phyloP scores from a whole-genome alignment of 2,113 vertebrate genomes.

The Columbina picui region DNA sequence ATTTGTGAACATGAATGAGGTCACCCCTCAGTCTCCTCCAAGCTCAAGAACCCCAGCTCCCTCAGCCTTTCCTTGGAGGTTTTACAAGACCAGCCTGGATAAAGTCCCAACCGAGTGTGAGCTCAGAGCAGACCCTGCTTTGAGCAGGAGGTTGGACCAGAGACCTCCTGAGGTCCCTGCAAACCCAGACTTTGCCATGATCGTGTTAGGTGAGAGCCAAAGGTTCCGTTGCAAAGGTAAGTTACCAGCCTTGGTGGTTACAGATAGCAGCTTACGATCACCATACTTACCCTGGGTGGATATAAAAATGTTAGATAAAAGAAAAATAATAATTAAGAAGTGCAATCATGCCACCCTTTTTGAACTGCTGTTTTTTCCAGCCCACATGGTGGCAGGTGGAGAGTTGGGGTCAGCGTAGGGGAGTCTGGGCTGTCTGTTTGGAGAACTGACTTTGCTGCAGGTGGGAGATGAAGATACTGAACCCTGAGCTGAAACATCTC shows the following conservation, averaged over 20 bases:
- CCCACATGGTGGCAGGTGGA: rapidly evolving
- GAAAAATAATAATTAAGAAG: background rate
- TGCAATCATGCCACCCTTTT: background rate
- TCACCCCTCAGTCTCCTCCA: no score
- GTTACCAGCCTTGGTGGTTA: background rate
- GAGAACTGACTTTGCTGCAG: background rate
- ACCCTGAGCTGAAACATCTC: background rate
- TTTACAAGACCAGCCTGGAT: background rate
- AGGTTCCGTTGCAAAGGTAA: background rate
- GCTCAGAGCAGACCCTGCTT: background rate
- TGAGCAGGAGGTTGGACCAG: background rate
- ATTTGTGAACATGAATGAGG: no score
- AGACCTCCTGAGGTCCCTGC: background rate
- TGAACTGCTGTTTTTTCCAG: background rate
- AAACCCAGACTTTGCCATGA: rapidly evolving
- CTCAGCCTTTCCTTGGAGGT: no score
- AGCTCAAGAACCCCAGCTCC: no score
- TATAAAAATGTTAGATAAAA: background rate
- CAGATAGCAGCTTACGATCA: background rate
- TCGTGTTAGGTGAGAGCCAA: background rate
- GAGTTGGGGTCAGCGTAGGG: background rate
- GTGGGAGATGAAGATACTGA: background rate
- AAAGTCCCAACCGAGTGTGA: background rate
- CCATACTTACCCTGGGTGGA: background rate
- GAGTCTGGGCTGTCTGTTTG: background rate